phyloP scores from a whole-genome alignment of 2,888 invertebrate species.

The Ophonus ardosiacus region DNA sequence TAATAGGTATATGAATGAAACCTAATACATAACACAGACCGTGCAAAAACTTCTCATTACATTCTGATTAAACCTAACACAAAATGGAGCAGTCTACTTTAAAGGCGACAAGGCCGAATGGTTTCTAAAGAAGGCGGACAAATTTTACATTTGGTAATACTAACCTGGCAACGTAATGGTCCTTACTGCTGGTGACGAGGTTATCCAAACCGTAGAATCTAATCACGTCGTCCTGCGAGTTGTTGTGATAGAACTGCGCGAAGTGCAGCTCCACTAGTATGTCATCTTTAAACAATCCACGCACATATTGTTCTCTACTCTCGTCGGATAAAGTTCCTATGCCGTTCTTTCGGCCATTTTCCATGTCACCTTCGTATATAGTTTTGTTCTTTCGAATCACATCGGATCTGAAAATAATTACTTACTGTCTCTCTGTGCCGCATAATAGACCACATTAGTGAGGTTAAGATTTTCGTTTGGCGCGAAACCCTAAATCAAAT shows the following conservation, averaged over 20 bases:
- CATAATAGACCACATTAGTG: too few relatives aligned
- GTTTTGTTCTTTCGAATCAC: background rate
- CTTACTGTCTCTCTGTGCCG: too few relatives aligned
- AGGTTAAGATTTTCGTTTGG: too few relatives aligned
- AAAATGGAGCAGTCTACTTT: too few relatives aligned
- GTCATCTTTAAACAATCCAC: background rate
- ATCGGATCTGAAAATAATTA: background rate
- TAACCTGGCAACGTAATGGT: background rate
- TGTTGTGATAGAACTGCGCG: background rate
- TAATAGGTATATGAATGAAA: too few relatives aligned
- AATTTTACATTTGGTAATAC: too few relatives aligned
- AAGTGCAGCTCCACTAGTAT: background rate
- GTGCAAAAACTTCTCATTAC: too few relatives aligned
- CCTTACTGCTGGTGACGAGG: background rate
- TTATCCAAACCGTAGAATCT: background rate
- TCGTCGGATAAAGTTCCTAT: background rate
- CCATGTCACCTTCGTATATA: background rate
- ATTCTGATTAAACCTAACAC: too few relatives aligned
- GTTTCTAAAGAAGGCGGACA: too few relatives aligned
- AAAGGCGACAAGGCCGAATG: too few relatives aligned
- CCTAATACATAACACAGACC: too few relatives aligned
- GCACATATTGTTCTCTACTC: background rate
- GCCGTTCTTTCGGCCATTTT: background rate
- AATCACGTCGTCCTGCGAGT: background rate
- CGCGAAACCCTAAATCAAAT: too few relatives aligned